Evolutionary conservation across 2,888 invertebrate species (phyloP).

Genomic region (Scaptodrosophila latifasciaeformis): DNA sequence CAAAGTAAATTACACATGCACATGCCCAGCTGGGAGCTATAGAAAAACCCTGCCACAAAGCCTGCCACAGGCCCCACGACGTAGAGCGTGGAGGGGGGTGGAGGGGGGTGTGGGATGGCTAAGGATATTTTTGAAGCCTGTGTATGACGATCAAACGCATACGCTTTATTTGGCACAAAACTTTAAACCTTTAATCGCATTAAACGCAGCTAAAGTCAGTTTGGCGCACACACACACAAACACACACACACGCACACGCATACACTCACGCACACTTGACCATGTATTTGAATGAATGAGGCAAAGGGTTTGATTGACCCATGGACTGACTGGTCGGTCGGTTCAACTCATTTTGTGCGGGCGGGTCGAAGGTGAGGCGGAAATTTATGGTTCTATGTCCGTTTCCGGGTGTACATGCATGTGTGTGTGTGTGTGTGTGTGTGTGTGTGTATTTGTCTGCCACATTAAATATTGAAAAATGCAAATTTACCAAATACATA

Average conservation of each 20-base stretch:
- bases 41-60: too few relatives aligned
- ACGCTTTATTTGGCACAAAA: conserved; percentile 63
- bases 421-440: conserved; percentile 14
- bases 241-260: conserved; percentile 2
- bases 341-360: too few relatives aligned
- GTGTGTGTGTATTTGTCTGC: conserved; percentile 3
- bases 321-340: too few relatives aligned
- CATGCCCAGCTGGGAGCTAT: conserved; percentile 14
- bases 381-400: conserved; percentile 4
- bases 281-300: too few relatives aligned
- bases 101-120: too few relatives aligned
- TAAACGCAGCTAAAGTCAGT: conserved; percentile 53
- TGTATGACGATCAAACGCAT: conserved; percentile 19
- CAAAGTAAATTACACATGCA: conserved; percentile 43
- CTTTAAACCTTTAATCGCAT: conserved; percentile 67
- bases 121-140: too few relatives aligned
- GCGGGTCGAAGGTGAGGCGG: neutral
- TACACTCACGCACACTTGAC: neutral
- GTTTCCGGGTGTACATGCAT: neutral
- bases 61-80: too few relatives aligned
- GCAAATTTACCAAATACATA: conserved; percentile 64
- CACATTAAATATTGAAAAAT: conserved; percentile 62
- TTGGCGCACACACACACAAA: conserved; percentile 3
- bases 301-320: too few relatives aligned
- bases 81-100: too few relatives aligned